Base-by-base conservation (phyloP, 2,113 vertebrate species). In the Oenanthe oenanthe region DNA sequence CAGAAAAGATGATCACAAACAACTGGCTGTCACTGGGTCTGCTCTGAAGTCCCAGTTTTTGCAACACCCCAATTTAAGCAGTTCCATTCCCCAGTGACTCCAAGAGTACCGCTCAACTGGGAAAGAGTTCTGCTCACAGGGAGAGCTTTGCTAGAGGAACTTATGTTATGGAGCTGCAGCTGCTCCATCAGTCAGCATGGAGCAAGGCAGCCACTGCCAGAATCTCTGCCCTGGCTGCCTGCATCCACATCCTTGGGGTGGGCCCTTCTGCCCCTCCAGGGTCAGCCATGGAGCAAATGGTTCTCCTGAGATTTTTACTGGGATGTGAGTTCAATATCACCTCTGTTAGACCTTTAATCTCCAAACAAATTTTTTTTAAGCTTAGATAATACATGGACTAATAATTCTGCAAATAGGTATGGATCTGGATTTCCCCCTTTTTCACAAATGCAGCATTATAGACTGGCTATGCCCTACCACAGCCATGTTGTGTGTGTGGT, bases 1-100 rank as follows among this genome's bases (percentile, higher is more conserved):
- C 92, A 94, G 73, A 85, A 78, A 75, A 78, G 81, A 91, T 67
- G 92, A 92, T 94, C 89, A 96, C 73, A 94, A 71, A 51, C 32
- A 91, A 95, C 60, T 77, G 54, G 60, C 89, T 91, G 80, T 87
- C 85, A 91, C 2, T 36, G 51, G 66, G 51, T 93, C 48, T 87
- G n/a, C 77, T 94, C 87, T 95, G 87, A 81, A 85, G 85, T 88
- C 28, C 40, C 24, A 21, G 50, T 63, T 89, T 95, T 81, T 79
- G 43, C 66, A 89, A 85, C 43, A 82, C 42, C n/a, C 66, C 22
- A 1, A 17, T 79, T 94, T 88, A 95, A 91, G 62, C 53, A 42
- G 36, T 88, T 96, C 77, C 70, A 88, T 67, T 21, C 62, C 31
- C 70, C 70, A 57, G 45, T 0, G 0, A 42, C 36, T 89, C 48